phyloP scores from a whole-genome alignment of 2,888 invertebrate species.

The Zygothrica quintamaculata region DNA sequence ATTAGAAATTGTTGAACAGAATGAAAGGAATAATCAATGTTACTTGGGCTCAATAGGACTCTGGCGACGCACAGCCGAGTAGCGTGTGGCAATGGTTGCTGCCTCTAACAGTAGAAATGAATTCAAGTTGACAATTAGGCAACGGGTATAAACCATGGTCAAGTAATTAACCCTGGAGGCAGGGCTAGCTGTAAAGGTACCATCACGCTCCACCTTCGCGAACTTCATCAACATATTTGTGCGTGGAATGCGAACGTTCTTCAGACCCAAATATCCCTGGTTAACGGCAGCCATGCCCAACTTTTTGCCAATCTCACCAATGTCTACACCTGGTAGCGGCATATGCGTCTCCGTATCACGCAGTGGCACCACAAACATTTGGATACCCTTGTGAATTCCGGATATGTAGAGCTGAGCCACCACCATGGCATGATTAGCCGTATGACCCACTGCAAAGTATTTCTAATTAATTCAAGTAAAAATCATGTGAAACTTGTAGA shows the following conservation, averaged over 20 bases:
- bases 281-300: conserved; percentile 95
- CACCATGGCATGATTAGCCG: conserved; percentile 95
- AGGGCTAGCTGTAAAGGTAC: conserved; percentile 92
- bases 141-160: conserved; percentile 94
- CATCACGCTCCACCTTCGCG: conserved; percentile 95
- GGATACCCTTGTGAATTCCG: conserved; percentile 93
- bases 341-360: conserved; percentile 94
- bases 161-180: conserved; percentile 93
- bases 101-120: conserved; percentile 91
- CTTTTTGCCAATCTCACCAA: conserved; percentile 97
- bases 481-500: fast-evolving
- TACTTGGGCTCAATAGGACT: conserved; percentile 92
- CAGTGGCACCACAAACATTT: conserved; percentile 95
- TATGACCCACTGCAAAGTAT: conserved; percentile 91
- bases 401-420: conserved; percentile 94
- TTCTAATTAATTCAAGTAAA: background rate
- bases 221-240: conserved; percentile 96
- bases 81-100: conserved; percentile 93
- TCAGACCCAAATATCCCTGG: conserved; percentile 95
- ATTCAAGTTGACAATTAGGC: conserved; percentile 91
- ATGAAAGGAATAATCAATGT: background rate
- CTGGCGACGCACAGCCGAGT: conserved; percentile 94
- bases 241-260: conserved; percentile 93
- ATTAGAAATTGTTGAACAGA: background rate
- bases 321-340: conserved; percentile 93